These are phyloP conservation scores for Ostrea denselamellosa DNA, from an alignment of 1,140 invertebrate species.

Conservation along the genomic window DNA sequence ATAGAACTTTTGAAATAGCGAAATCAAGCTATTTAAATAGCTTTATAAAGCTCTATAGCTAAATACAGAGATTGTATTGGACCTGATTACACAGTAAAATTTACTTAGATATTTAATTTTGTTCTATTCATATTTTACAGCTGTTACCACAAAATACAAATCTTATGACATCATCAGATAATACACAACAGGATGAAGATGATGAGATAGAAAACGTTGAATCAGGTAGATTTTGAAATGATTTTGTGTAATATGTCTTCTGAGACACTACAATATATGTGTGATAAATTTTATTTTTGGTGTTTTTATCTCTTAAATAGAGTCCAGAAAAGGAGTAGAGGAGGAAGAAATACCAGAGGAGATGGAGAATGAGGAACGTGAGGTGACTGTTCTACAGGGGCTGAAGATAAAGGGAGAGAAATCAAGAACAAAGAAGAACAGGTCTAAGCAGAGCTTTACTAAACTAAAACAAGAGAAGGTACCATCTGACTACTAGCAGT, in stretches of 20 bases:
- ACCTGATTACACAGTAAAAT: too few relatives aligned
- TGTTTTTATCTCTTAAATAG: conserved; percentile 44
- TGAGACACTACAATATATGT: too few relatives aligned
- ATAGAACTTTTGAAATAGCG: too few relatives aligned
- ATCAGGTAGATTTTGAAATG: background rate
- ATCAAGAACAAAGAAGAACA: conserved; percentile 45
- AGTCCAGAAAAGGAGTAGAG: conserved; percentile 63
- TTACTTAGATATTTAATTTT: background rate
- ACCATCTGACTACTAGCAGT: conserved; percentile 23
- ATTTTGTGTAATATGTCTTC: too few relatives aligned
- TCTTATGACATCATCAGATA: background rate
- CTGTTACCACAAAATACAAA: background rate
- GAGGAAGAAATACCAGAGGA: conserved; percentile 54
- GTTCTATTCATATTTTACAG: background rate
- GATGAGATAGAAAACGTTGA: background rate
- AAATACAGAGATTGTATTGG: too few relatives aligned
- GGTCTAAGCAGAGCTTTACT: conserved; percentile 12
- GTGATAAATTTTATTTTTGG: too few relatives aligned
- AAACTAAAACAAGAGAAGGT: conserved; percentile 64
- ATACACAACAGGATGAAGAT: conserved; percentile 4
- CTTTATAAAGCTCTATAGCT: too few relatives aligned
- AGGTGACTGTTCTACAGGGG: conserved; percentile 50
- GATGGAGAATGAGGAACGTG: conserved; percentile 63
- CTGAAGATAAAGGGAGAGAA: conserved; percentile 41
- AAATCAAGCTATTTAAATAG: too few relatives aligned